Base-by-base conservation (phyloP, 2,888 invertebrate genomes). In the Athalia circularis region DNA sequence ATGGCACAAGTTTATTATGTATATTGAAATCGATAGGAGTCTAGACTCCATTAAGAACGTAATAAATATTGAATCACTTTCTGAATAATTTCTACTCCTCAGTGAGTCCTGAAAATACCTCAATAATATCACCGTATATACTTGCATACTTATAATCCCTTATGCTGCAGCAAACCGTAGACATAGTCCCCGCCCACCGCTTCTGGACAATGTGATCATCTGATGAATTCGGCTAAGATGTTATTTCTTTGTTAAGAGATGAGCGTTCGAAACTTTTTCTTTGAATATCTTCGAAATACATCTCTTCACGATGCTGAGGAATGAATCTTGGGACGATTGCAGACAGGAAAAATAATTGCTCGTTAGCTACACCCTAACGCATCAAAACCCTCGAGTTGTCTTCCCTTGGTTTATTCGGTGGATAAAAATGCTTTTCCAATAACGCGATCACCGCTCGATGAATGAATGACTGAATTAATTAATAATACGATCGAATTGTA, bases 301-400 rank as follows among this genome's bases (percentile, higher is more conserved):
- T 68, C 29, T 52, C 11, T 68, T 54, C 68, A 68, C 52, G 54
- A 68, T 54, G 11, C 68, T 54, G 43, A 50, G 54, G 29, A 68
- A 52, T 68, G n/a, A 68, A 43, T 54, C 68, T 68, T 54, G 29
- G 52, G 68, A 52, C 68, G 68, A 68, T 68, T 68, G 68, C 52
- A 29, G 29, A 2, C 52, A 54, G 43, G 54, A 43, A 52, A 68
- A 68, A 68, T 68, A 68, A 68, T 68, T 68, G 68, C 68, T 68
- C 68, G 68, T 68, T 68, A 68, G 68, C 68, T 68, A 52, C 54
- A 29, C 52, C 15, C 68, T 68, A 11, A 9, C 68, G 52, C 68
- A 68, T 68, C 68, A 68, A 68, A 68, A 52, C 52, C 11, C 68
- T 43, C 5, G 52, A 68, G 52, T 68, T 68, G 15, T 68, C 47